Base-by-base conservation (phyloP, 2,797 vertebrate species). In the Peromyscus eremicus region DNA sequence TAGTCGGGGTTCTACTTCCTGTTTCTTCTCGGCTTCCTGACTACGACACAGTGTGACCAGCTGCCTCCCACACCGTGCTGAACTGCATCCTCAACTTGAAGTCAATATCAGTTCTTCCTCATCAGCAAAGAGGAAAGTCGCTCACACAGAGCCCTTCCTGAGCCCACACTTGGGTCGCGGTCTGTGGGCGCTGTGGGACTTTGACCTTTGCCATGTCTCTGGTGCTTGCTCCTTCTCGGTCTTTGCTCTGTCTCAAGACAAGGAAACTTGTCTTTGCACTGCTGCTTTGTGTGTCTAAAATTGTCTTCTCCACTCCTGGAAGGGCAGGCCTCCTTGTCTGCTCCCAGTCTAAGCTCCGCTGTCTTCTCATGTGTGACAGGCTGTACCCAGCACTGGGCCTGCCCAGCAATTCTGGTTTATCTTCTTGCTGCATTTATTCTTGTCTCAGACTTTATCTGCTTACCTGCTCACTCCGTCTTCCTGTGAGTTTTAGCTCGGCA, bases 141-240 rank as follows among this genome's bases (percentile, higher is more conserved):
- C n/a, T 12, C 40, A 43, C 16, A 32, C 29, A 62, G 70, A 60
- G 29, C 1, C 17, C 64, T 76, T 70, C 9, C 68, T 25, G 77
- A 88, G 75, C 40, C 34, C 32, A 19, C 0, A 70, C 25, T 57
- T 60, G 6, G 34, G 11, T n/a, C 25, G 2, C 19, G 32, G 52
- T 46, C 55, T 70, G 3, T 10, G 2, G 7, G 32, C 4, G 0
- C 2, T 55, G 52, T 5, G 1, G 2, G 34, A 76, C 62, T 32
- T 6, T 13, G 62, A 21, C 23, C 13, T 11, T 9, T 25, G 16
- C 5, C n/a, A 0, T 0, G 4, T 0, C 57, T 64, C 34, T 92
- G 21, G 40, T 34, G 34, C 49, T 40, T 27, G 13, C 17, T 29
- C 32, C 29, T 49, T 29, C 11, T 46, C 5, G 32, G 49, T 7